phyloP scores from a whole-genome alignment of 1,140 invertebrate species.

The Hirudo medicinalis region DNA sequence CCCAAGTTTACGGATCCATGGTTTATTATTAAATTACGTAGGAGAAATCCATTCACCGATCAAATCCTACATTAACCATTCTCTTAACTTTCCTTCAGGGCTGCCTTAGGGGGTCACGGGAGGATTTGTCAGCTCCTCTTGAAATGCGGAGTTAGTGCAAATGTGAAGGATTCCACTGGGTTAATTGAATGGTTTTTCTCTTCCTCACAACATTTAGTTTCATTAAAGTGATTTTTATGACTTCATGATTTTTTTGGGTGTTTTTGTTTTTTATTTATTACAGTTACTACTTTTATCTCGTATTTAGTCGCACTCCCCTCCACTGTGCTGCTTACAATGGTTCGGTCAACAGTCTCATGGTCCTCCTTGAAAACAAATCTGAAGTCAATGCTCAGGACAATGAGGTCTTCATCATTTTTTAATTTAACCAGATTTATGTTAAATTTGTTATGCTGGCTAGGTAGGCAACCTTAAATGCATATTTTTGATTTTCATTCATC shows the following conservation, averaged over 20 bases:
- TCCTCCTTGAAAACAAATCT: constrained; percentile 38
- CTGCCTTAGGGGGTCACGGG: constrained; percentile 42
- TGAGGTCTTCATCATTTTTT: constrained; percentile 28
- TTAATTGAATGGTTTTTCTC: constrained; percentile 27
- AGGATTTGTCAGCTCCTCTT: constrained; percentile 42
- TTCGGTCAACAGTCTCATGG: constrained; percentile 42
- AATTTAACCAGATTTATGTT: no score
- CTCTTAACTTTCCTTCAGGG: constrained; percentile 31
- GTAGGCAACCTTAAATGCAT: no score
- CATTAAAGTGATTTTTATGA: no score
- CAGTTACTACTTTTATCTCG: constrained; percentile 10
- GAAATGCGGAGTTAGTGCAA: constrained; percentile 38
- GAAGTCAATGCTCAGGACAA: constrained; percentile 37
- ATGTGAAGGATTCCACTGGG: constrained; percentile 38
- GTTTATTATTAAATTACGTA: no score
- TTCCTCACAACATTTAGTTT: background rate
- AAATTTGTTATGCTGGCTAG: no score
- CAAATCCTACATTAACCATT: background rate
- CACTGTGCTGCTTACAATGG: constrained; percentile 42
- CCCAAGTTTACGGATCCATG: no score
- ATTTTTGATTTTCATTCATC: no score
- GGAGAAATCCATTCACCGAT: background rate
- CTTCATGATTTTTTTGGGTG: no score
- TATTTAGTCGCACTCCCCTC: constrained; percentile 36
- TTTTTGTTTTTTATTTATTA: no score